Evolutionary conservation across 2,797 vertebrate species (phyloP), one percentile per base, ranked within the genome.

Genomic region (Mus caroli): DNA sequence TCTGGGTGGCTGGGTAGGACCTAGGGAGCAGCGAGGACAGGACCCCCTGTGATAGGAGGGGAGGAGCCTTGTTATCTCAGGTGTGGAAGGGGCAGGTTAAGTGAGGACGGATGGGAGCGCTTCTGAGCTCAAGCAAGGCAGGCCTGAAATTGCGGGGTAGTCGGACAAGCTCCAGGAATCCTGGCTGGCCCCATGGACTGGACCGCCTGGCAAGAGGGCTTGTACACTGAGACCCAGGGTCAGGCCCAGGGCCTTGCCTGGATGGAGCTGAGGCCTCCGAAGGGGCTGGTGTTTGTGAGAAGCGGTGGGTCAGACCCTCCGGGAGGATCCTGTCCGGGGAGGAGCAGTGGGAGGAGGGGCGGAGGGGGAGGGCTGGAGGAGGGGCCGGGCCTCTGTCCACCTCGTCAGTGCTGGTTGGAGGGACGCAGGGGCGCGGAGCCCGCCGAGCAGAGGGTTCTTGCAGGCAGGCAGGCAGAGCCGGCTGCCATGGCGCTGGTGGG

Each of bases 361-460:
- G 22, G n/a, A 31, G 46, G 62, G 71, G 37, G 71, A 62, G 64
- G 52, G 34, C 15, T 31, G 86, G 14, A 79, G 96, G 97, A 31
- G 91, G 95, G 97, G 97, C 96, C 40, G 92, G 96, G 97, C 97
- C 97, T 98, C 97, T 98, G 97, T 98, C 97, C 97, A 97, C 43
- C 0, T 97, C 97, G 94, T 97, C 97, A 98, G 97, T 98, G 97
- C 97, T 97, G 97, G 87, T 97, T 96, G 94, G 97, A 96, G 97
- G 92, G 96, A 97, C 37, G 94, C 80, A 95, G 97, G 94, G 96
- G 91, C 93, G 92, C 60, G 20, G 90, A 94, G 91, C 88, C 71
- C 13, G 96, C 86, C 88, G 0, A 94, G 86, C 95, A n/a, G 82
- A 95, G 52, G 7, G 90, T 94, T 97, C 96, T 92, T 96, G 96